Conservation (phyloP, 2,113 vertebrate genomes). For the Gallinago jamesoni region DNA sequence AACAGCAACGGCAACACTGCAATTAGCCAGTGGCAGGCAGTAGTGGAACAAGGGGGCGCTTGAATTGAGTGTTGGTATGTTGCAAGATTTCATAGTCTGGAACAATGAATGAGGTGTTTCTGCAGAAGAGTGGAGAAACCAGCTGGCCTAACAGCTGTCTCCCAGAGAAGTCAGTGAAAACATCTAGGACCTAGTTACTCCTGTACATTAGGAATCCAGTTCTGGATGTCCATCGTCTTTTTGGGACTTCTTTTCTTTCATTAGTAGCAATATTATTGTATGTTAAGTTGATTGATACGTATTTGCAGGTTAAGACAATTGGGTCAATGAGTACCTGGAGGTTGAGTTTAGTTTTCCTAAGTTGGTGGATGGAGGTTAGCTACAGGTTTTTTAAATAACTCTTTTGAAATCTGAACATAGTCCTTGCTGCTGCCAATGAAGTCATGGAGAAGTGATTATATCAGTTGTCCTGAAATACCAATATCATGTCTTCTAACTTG, state of each 20-base stretch:
- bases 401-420: background rate
- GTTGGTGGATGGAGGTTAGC: background rate
- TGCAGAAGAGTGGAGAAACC: background rate
- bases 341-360: background rate
- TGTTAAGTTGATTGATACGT: background rate
- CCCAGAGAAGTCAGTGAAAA: background rate
- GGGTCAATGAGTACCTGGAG: background rate
- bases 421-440: background rate
- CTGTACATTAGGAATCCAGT: background rate
- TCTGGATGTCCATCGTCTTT: background rate
- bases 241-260: background rate
- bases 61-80: background rate
- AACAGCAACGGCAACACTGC: background rate
- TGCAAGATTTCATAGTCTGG: background rate
- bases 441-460: background rate
- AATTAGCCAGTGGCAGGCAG: slow-evolving; percentile 15
- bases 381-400: background rate
- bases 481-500: background rate
- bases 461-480: background rate
- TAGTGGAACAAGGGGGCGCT: background rate
- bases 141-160: background rate
- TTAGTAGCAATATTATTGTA: background rate
- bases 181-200: background rate
- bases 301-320: background rate
- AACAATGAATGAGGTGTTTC: background rate